phyloP scores from a whole-genome alignment of 2,888 invertebrate species.

The Rutpela maculata region DNA sequence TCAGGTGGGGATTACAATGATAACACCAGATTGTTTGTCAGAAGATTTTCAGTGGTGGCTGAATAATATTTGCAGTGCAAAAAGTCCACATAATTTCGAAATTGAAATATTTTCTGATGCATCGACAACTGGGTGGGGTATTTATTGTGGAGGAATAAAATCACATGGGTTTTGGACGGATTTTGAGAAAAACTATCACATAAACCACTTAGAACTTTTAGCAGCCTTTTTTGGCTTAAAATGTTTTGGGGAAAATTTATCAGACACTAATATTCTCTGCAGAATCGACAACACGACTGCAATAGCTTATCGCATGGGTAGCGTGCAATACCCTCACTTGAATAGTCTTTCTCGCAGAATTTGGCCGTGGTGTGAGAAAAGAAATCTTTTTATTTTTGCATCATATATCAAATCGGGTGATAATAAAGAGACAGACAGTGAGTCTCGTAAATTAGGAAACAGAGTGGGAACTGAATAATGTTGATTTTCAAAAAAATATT shows the following conservation, averaged over 20 bases:
- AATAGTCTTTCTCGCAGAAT: conserved; percentile 47
- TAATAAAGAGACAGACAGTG: conserved; percentile 46
- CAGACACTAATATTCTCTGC: neutral
- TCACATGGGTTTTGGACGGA: neutral
- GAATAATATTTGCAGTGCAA: neutral
- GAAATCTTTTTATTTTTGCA: conserved; percentile 46
- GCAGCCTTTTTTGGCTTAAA: conserved; percentile 33
- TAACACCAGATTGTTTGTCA: conserved; percentile 29
- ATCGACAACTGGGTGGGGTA: neutral
- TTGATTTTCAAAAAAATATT: conserved; percentile 27
- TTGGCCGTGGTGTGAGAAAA: conserved; percentile 55
- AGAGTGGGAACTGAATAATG: conserved; percentile 38
- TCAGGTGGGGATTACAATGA: conserved; percentile 30
- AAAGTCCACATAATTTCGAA: neutral
- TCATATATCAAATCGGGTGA: conserved; percentile 47
- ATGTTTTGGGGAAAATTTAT: conserved; percentile 24
- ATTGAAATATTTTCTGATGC: neutral
- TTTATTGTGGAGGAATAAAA: neutral
- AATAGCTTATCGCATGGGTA: conserved; percentile 45
- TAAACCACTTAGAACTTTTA: conserved; percentile 40
- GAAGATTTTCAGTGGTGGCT: conserved; percentile 30
- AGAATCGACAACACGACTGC: conserved; percentile 42
- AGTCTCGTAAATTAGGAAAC: conserved; percentile 36
- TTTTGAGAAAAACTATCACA: conserved; percentile 45
- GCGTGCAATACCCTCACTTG: conserved; percentile 9